phyloP scores from a whole-genome alignment of 2,797 vertebrate species.

The Cryptoblepharus egeriae region DNA sequence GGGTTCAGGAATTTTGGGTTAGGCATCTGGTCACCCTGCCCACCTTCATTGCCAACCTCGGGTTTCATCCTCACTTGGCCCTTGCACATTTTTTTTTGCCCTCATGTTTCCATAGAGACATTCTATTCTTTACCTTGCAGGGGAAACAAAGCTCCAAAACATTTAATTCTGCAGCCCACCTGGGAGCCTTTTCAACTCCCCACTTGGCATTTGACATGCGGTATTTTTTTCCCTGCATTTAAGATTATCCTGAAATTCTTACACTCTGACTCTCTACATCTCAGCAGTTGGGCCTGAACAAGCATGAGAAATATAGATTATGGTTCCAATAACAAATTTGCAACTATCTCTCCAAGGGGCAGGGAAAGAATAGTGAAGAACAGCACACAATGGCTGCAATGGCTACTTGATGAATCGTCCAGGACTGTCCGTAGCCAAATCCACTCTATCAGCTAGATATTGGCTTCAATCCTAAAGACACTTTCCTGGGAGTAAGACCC shows the following conservation, averaged over 20 bases:
- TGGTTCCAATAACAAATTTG: slow-evolving; percentile 58
- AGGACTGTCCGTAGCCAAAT: not conserved
- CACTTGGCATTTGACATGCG: slow-evolving; percentile 73
- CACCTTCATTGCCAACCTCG: not conserved
- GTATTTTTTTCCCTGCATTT: slow-evolving; percentile 71
- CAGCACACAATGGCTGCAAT: not conserved
- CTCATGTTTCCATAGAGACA: slow-evolving; percentile 74
- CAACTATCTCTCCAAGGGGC: not conserved
- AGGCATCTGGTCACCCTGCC: too few relatives aligned
- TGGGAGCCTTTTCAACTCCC: slow-evolving; percentile 78
- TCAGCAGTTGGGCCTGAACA: slow-evolving; percentile 51
- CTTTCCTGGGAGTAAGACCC: too few relatives aligned
- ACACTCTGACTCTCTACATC: slow-evolving; percentile 55
- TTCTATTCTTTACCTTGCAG: slow-evolving; percentile 56
- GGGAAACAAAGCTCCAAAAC: slow-evolving; percentile 71
- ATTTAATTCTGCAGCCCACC: slow-evolving; percentile 77
- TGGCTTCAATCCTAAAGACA: too few relatives aligned
- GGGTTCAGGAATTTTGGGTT: too few relatives aligned
- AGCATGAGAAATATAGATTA: slow-evolving; percentile 50
- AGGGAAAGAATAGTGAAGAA: not conserved
- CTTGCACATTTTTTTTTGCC: slow-evolving; percentile 43
- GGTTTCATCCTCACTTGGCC: not conserved
- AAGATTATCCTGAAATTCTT: slow-evolving; percentile 76
- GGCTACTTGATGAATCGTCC: accelerated
- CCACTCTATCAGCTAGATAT: too few relatives aligned